Base-by-base conservation (phyloP, 92 coral and sea anemone species). In the Zoanthus sansibaricus region DNA sequence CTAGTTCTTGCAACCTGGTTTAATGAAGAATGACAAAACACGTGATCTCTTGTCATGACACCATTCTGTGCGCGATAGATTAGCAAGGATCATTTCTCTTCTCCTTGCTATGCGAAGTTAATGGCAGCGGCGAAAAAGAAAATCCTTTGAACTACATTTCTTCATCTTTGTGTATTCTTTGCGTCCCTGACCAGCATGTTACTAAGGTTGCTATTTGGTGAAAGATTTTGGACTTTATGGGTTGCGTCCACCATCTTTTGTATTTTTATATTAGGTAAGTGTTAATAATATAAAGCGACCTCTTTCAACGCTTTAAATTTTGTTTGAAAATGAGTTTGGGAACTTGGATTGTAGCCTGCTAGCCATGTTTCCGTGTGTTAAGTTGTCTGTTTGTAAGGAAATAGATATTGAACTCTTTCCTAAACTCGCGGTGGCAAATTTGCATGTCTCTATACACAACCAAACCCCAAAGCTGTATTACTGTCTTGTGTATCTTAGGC, bases 21-120 rank as follows among this genome's bases (percentile, higher is more conserved):
- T 80, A 67, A 80, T 67, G 85, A 80, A 80, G 85, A 80, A 80
- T 80, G 85, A 80, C 85, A 80, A 71, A 25, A 80, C 85, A 80
- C 85, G 85, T 80, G 85, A 80, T 80, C 84, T 45, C 62, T 61
- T 47, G 85, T 80, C 85, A 80, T 64, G 75, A 80, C 85, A 80
- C 58, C 85, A 45, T 66, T 80, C 84, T 79, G 72, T 79, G 84
- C 84, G 13, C 84, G 14, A 59, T 79, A 68, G 30, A 62, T 62
- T 49, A 52, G 56, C 61, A 64, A 46, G 69, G 45, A 80, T 80
- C 58, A 45, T 15, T 46, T 80, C 62, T 49, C 4, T 10, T 64
- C 13, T 11, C 42, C 33, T 69, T 20, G 20, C 83, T 67, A 59
- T 42, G 25, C 33, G 70, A 37, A 47, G 70, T 67, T 18, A 15